Evolutionary conservation across 2,888 invertebrate species (phyloP).

Genomic region (Galerucella nymphaeae): DNA sequence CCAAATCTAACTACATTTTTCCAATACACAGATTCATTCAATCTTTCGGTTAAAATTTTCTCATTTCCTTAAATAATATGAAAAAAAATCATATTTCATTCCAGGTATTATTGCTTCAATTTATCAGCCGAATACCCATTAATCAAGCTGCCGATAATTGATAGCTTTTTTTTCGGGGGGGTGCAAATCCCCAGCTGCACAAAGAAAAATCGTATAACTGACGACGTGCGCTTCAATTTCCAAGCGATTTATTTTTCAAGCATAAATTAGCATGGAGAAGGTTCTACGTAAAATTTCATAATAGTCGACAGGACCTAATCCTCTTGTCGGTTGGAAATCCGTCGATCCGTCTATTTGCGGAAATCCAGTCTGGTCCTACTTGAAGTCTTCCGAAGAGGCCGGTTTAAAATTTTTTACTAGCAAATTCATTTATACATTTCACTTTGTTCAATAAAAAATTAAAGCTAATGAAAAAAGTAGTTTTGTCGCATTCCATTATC

Average conservation of each 20-base stretch:
- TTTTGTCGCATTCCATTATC: too few relatives aligned
- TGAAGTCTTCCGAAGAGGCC: slow-evolving; percentile 41
- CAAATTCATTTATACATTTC: too few relatives aligned
- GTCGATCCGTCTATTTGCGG: slow-evolving; percentile 52
- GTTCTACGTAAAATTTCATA: slow-evolving; percentile 56
- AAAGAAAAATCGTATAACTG: slow-evolving; percentile 38
- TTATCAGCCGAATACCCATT: slow-evolving; percentile 39
- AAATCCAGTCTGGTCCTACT: slow-evolving; percentile 54
- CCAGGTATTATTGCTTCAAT: slow-evolving; percentile 31
- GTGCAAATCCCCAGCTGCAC: slow-evolving; percentile 31
- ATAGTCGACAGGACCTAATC: slow-evolving; percentile 51
- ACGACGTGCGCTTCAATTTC: slow-evolving; percentile 29
- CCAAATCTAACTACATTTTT: too few relatives aligned
- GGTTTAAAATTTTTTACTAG: background rate
- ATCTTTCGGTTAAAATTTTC: background rate
- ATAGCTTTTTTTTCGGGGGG: slow-evolving; percentile 35
- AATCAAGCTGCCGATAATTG: slow-evolving; percentile 39
- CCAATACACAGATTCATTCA: too few relatives aligned
- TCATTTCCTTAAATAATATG: too few relatives aligned
- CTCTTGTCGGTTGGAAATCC: slow-evolving; percentile 52
- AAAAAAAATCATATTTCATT: slow-evolving; percentile 32
- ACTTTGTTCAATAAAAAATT: too few relatives aligned
- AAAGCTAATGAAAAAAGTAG: too few relatives aligned
- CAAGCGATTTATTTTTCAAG: slow-evolving; percentile 54
- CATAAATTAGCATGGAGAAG: slow-evolving; percentile 55